A percentile compares a stretch with the other conserved stretches of the same genome.
Evolutionary conservation across 2,113 vertebrate species (phyloP).

Genomic region (Gallinago media): DNA sequence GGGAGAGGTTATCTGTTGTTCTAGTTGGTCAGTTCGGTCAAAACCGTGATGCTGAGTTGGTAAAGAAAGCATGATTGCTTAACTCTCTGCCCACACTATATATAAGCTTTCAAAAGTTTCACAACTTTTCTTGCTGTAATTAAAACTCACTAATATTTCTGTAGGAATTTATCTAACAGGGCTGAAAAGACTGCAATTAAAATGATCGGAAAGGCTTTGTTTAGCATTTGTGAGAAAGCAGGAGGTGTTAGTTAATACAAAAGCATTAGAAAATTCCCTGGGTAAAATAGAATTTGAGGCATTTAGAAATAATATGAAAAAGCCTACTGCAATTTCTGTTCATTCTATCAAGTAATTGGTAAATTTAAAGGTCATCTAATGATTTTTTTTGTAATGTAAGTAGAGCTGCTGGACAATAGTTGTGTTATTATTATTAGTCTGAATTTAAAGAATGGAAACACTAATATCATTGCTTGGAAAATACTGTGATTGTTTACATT

Average conservation of each 20-base stretch:
- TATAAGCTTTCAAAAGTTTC: not conserved
- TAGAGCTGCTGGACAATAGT: not conserved
- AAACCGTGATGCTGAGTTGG: not conserved
- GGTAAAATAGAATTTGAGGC: not conserved
- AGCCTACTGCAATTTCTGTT: not conserved
- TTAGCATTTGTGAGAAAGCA: not conserved
- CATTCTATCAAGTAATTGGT: not conserved
- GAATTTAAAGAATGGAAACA: not conserved
- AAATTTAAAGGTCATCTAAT: not conserved
- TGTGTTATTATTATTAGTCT: not conserved
- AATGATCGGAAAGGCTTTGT: not conserved
- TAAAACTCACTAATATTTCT: not conserved
- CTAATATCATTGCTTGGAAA: not conserved
- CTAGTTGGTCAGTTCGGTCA: too few species aligned
- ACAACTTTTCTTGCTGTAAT: not conserved
- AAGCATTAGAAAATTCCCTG: not conserved
- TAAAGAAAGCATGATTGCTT: not conserved
- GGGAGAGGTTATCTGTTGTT: too few species aligned
- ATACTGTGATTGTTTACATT: not conserved
- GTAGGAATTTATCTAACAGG: not conserved
- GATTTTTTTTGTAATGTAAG: not conserved
- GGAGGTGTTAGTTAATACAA: not conserved
- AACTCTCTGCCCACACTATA: not conserved
- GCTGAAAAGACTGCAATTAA: not conserved
- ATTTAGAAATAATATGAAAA: not conserved